Evolutionary conservation across 2,113 vertebrate species (phyloP), one percentile per base, ranked within the genome.

Genomic region (Hiodon tergisus): DNA sequence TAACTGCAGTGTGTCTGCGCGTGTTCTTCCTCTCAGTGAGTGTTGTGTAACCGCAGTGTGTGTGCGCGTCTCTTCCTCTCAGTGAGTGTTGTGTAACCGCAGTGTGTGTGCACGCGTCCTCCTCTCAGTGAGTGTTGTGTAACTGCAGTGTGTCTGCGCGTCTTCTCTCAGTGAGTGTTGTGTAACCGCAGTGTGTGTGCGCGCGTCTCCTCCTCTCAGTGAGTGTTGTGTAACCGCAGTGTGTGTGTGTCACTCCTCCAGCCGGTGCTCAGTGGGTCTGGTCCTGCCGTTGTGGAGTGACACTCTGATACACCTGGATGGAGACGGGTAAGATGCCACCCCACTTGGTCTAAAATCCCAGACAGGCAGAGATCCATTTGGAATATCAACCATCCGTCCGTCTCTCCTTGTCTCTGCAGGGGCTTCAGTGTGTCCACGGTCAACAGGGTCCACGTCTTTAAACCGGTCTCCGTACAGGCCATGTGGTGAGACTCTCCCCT

Each of bases 271-370:
- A 0, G 93, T 98, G 89, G 97, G 97, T 62, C 89, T 99, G 84
- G 96, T 99, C 83, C 88, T 98, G 83, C 96, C 97, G 0, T 93
- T 98, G 84, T 99, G 97, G 97, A 98, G 96, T 55, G 95, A 99
- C 88, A 95, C 97, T 8, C 84, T 96, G 79, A 98, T 99, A 85
- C 97, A 99, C 90, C 87, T 99, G 94, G 97, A 99, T 16, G 97
- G 97, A 78, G 97, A 99, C 61, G 97, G 97, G 97, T 99, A 90
- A 95, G 94, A 84, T 4, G 3, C 71, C 73, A 71, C 50, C 17
- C 77, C 70, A 71, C 61, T 48, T n/a, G 46, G 2, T 31, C 16
- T 61, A 1, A 46, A 71, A 50, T 55, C 79, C 31, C 50, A 52
- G n/a, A 67, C 46, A 48, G 10, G 52, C 66, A 11, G 10, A 51